Percentiles rank a stretch among this genome's conserved stretches.
phyloP scores from a whole-genome alignment of 2,113 vertebrate genomes.

The Hystrix brachyura region DNA sequence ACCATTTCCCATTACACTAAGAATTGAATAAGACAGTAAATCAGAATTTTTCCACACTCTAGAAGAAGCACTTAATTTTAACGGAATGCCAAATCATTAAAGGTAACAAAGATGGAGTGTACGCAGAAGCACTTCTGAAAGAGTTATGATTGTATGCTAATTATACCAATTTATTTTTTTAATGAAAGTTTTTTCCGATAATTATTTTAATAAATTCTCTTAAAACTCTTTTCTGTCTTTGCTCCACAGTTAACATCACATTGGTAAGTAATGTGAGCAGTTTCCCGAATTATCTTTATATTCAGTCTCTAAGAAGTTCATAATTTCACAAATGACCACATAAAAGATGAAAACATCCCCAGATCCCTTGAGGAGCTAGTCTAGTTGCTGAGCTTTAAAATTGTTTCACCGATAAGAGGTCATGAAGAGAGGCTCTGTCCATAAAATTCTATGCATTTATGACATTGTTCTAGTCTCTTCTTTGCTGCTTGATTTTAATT shows the following conservation, averaged over 20 bases:
- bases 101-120: constrained; percentile 80
- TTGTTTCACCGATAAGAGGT: background rate
- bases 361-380: background rate
- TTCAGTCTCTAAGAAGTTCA: constrained; percentile 43
- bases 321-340: constrained; percentile 47
- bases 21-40: constrained; percentile 68
- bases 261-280: background rate
- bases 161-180: constrained; percentile 84
- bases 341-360: background rate
- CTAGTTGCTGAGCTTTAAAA: constrained; percentile 21
- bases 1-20: constrained; percentile 61
- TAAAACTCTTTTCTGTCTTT: constrained; percentile 68
- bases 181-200: constrained; percentile 78
- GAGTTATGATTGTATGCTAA: constrained; percentile 82
- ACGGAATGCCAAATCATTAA: constrained; percentile 79
- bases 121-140: constrained; percentile 70
- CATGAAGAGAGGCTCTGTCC: background rate
- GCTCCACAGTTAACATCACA: constrained; percentile 56
- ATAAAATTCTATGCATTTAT: background rate
- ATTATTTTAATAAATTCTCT: constrained; percentile 84
- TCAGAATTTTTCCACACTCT: constrained; percentile 67
- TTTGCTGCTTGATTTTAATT: constrained; percentile 54
- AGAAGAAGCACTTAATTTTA: constrained; percentile 76
- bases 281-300: constrained; percentile 58
- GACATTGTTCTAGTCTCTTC: background rate